Conservation (phyloP, 1,140 invertebrate genomes). For the Drosophila bipectinata region DNA sequence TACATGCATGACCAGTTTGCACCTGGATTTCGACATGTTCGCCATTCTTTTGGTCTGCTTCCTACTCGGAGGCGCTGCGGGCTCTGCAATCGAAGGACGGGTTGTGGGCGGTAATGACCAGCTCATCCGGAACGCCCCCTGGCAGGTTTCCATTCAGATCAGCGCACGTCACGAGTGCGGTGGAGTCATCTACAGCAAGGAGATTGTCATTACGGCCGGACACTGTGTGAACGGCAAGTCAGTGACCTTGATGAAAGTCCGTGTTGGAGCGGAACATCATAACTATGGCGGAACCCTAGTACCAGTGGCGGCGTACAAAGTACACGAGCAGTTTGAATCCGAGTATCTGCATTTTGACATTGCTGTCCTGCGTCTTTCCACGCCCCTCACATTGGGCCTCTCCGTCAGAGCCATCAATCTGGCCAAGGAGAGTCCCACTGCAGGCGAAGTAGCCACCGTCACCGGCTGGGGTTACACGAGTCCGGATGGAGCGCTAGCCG, state of each 20-base stretch:
- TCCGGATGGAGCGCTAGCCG: conserved; percentile 19
- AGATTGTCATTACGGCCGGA: conserved; percentile 86
- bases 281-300: conserved; percentile 51
- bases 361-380: conserved; percentile 84
- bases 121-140: conserved; percentile 85
- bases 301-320: conserved; percentile 32
- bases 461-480: conserved; percentile 66
- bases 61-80: conserved; percentile 2
- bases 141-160: conserved; percentile 85
- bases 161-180: conserved; percentile 85
- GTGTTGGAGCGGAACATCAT: conserved; percentile 65
- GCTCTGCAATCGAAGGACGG: conserved; percentile 49
- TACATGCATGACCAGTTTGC: conserved; percentile 34
- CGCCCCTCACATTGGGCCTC: conserved; percentile 40
- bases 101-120: conserved; percentile 85
- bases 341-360: conserved; percentile 84
- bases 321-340: conserved; percentile 49
- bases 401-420: conserved; percentile 58
- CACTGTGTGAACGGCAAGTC: conserved; percentile 85
- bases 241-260: conserved; percentile 56
- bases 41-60: conserved; percentile 1
- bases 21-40: conserved; percentile 13
- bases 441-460: conserved; percentile 53
- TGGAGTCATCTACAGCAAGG: conserved; percentile 85
- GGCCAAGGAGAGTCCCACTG: conserved; percentile 46